These are phyloP conservation scores for Coccyzus lansbergi DNA, from an alignment of 2,797 vertebrate species.

Conservation along the genomic window DNA sequence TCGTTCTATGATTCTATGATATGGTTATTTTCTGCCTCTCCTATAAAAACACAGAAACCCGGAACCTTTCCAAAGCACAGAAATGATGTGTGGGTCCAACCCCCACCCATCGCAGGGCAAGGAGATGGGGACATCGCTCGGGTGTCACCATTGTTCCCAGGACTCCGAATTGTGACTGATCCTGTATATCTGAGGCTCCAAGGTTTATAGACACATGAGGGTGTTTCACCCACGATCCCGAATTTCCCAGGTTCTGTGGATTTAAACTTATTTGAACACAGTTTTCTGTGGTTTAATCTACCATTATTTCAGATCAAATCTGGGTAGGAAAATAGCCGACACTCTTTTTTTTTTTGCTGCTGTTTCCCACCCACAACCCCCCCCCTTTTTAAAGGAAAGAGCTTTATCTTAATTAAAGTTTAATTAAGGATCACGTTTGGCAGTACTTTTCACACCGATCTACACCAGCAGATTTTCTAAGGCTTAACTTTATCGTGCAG, in stretches of 20 bases:
- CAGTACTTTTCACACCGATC: constrained; percentile 99
- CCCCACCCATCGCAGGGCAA: not conserved
- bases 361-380: constrained; percentile 77
- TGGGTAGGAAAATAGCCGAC: constrained; percentile 77
- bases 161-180: not conserved
- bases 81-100: not conserved
- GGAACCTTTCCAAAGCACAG: not conserved
- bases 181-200: not conserved
- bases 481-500: constrained; percentile 99
- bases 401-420: constrained; percentile 99
- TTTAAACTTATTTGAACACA: constrained; percentile 76
- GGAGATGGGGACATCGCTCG: not conserved
- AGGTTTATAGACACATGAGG: not conserved
- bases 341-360: constrained; percentile 78
- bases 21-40: not conserved
- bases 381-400: constrained; percentile 67
- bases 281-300: constrained; percentile 75
- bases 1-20: too few species aligned
- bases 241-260: constrained; percentile 61
- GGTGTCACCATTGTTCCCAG: not conserved
- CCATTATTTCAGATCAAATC: constrained; percentile 77
- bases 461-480: constrained; percentile 99
- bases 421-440: constrained; percentile 99
- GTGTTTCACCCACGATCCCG: not conserved
- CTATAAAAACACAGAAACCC: not conserved